Base-by-base conservation (phyloP, 2,888 invertebrate genomes). In the Nysson spinosus region DNA sequence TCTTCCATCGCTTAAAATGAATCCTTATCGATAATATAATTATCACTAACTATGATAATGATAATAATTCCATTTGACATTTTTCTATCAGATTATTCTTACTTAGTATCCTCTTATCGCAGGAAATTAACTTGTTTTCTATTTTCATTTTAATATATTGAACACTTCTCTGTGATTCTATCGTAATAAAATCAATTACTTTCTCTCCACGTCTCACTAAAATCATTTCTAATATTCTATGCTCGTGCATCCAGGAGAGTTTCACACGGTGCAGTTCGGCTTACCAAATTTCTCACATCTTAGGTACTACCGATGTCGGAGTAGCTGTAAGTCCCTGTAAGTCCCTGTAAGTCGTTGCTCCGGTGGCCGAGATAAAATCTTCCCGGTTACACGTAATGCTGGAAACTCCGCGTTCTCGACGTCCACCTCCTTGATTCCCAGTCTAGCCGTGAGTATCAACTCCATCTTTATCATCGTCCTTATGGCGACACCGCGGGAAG, bases 381-480 rank as follows among this genome's bases (percentile, higher is more conserved):
- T 28, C 44, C 43, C 43, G 40, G 52, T 65, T 67, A 72, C 75
- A 72, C 67, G 76, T 62, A 70, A 75, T 70, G 58, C 60, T 64
- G 58, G 70, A 73, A 76, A 75, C 66, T 56, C 62, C 62, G 57
- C 55, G 72, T 65, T 58, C 66, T 35, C 64, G 12, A 7, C 26
- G n/a, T 26, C 54, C 46, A 54, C 32, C 51, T 50, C 17, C 58
- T 32, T 39, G 52, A 39, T 54, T 19, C 52, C 28, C 20, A 26
- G 42, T 56, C 64, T 72, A 65, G 52, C 63, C 62, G 58, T 60
- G 61, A 67, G 63, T 79, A 78, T 77, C 71, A 66, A 62, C 67
- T 71, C 62, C 71, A 78, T 78, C 78, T 78, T 79, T 77, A 77
- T 79, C 75, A 75, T 78, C 78, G 66, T 69, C 58, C 63, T 60